Percentiles rank a stretch among this genome's conserved stretches.
These are phyloP conservation scores for Ceratosolen solmsi DNA, from an alignment of 1,140 invertebrate genomes.

Conservation along the genomic window DNA sequence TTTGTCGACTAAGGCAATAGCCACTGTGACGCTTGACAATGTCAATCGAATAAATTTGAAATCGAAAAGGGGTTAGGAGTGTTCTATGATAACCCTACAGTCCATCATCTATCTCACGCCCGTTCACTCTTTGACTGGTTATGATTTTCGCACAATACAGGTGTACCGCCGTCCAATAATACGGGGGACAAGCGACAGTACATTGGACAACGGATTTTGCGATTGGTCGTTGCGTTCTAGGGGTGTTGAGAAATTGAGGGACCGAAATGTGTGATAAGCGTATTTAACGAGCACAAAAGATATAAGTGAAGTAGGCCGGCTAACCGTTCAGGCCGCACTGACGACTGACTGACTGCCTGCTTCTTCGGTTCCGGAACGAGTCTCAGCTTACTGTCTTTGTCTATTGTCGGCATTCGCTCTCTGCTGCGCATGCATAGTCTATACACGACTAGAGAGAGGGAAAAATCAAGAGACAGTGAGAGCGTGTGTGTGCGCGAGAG, in stretches of 20 bases:
- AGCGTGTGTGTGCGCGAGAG: too few species aligned
- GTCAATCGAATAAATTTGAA: background rate
- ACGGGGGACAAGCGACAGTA: background rate
- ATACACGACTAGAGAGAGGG: background rate
- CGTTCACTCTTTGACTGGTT: background rate
- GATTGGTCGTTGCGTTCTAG: background rate
- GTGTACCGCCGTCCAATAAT: too few species aligned
- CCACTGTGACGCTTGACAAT: background rate
- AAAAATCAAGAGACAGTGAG: background rate
- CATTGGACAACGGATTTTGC: background rate
- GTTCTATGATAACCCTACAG: background rate
- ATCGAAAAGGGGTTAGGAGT: background rate
- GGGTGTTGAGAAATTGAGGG: background rate
- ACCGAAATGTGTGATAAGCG: background rate
- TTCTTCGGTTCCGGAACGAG: slow-evolving; percentile 30
- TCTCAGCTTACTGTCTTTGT: slow-evolving; percentile 53
- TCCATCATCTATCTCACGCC: background rate
- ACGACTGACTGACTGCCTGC: slow-evolving; percentile 58
- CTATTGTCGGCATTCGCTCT: slow-evolving; percentile 10
- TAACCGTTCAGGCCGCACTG: slow-evolving; percentile 72
- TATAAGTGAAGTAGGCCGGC: slow-evolving; percentile 66
- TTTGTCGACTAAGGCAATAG: background rate
- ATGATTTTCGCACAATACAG: too few species aligned
- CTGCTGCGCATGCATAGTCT: slow-evolving; percentile 22
- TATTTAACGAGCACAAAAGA: too few species aligned